Evolutionary conservation across 2,113 vertebrate species (phyloP).

Genomic region (Alaudala cheleensis): DNA sequence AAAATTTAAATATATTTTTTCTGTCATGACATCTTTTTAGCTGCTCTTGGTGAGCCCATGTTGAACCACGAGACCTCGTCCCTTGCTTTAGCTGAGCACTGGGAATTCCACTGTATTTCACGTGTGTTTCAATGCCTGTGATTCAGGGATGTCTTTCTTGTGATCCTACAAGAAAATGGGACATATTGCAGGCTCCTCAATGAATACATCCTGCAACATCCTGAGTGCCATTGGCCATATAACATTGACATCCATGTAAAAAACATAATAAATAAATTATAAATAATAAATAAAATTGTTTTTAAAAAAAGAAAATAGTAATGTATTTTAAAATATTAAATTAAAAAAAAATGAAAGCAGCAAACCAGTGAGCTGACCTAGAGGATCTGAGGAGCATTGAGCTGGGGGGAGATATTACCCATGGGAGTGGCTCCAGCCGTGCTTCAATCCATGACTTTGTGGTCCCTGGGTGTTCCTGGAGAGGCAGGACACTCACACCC

Average conservation of each 20-base stretch:
- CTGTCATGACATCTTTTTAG: neutral
- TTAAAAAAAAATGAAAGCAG: neutral
- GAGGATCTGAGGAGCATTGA: neutral
- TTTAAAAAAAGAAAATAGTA: neutral
- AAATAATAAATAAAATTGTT: neutral
- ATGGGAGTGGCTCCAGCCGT: neutral
- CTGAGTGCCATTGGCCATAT: accelerated
- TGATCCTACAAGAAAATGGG: neutral
- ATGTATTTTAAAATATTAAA: neutral
- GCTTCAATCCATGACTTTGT: neutral
- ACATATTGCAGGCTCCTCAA: accelerated
- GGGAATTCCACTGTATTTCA: neutral
- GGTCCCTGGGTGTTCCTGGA: neutral
- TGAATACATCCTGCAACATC: neutral
- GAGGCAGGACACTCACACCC: neutral
- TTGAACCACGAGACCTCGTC: neutral
- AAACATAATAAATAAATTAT: neutral
- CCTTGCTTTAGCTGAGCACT: neutral
- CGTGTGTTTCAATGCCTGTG: accelerated
- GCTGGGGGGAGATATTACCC: neutral
- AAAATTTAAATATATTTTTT: neutral
- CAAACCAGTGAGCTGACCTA: neutral
- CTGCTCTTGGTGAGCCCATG: neutral
- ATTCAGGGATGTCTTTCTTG: neutral
- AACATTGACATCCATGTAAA: neutral